Percentiles rank a stretch among this genome's conserved stretches.
These are phyloP conservation scores for Lepus townsendii DNA, from an alignment of 2,797 vertebrate genomes.

Conservation along the genomic window DNA sequence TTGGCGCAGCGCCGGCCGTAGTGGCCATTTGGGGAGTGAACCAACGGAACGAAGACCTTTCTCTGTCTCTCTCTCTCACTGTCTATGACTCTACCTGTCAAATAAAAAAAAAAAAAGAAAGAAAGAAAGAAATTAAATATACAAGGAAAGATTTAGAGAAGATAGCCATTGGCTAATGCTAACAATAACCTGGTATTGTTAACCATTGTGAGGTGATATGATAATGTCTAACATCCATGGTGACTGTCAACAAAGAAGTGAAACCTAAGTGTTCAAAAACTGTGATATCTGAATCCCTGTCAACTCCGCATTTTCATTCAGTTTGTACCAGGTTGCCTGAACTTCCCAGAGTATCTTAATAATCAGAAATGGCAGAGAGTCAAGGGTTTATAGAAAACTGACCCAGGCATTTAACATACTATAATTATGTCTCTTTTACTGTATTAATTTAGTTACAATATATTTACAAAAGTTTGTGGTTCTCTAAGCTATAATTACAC, in stretches of 20 bases:
- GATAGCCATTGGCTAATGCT: neutral
- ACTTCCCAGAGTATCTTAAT: neutral
- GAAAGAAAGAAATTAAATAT: neutral
- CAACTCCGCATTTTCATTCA: neutral
- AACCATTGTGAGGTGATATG: neutral
- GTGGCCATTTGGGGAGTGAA: too few relatives aligned
- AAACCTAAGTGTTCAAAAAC: neutral
- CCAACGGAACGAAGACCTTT: too few relatives aligned
- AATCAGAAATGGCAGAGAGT: neutral
- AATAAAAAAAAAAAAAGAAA: too few relatives aligned
- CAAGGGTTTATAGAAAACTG: neutral
- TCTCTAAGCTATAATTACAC: neutral
- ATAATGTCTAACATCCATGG: conserved; percentile 1
- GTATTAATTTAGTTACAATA: conserved; percentile 22
- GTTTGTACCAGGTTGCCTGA: neutral
- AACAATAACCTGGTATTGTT: neutral
- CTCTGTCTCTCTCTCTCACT: too few relatives aligned
- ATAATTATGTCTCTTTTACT: neutral
- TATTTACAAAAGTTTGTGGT: neutral
- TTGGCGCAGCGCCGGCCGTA: too few relatives aligned
- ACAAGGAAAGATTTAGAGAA: neutral
- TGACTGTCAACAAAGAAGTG: neutral
- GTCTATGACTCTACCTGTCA: too few relatives aligned
- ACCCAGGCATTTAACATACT: neutral
- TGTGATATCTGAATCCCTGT: neutral